Conservation (phyloP, 92 coral and sea anemone species). For the Chrysogorgia sp. region DNA sequence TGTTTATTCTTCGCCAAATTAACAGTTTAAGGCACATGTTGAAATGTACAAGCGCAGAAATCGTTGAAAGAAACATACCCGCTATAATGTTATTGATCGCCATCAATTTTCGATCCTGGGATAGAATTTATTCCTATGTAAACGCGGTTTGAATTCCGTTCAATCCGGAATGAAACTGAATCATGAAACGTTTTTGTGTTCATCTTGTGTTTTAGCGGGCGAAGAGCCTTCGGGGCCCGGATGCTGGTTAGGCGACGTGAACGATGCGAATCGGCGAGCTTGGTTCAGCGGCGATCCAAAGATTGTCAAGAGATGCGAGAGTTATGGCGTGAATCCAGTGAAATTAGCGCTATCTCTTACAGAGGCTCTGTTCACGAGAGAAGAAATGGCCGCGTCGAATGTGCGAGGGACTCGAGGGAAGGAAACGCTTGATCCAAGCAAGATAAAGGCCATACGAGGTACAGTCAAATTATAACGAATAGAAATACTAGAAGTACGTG, state of each 20-base stretch:
- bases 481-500: no score
- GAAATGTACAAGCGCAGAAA: no score
- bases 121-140: no score
- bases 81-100: no score
- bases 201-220: not conserved
- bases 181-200: not conserved
- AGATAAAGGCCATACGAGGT: constrained; percentile 94
- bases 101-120: no score
- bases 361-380: constrained; percentile 85
- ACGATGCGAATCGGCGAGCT: constrained; percentile 70
- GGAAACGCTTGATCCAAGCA: constrained; percentile 85
- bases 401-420: constrained; percentile 93
- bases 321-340: constrained; percentile 88
- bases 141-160: no score
- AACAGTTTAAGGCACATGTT: no score
- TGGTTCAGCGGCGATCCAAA: constrained; percentile 93
- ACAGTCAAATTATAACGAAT: not conserved
- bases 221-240: constrained; percentile 64
- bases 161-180: no score
- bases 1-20: no score
- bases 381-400: constrained; percentile 97
- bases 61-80: no score
- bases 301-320: constrained; percentile 78
- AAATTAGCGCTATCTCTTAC: constrained; percentile 83
- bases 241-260: constrained; percentile 85